phyloP scores from a whole-genome alignment of 1,140 invertebrate genomes.

The Neodiprion pinetum region DNA sequence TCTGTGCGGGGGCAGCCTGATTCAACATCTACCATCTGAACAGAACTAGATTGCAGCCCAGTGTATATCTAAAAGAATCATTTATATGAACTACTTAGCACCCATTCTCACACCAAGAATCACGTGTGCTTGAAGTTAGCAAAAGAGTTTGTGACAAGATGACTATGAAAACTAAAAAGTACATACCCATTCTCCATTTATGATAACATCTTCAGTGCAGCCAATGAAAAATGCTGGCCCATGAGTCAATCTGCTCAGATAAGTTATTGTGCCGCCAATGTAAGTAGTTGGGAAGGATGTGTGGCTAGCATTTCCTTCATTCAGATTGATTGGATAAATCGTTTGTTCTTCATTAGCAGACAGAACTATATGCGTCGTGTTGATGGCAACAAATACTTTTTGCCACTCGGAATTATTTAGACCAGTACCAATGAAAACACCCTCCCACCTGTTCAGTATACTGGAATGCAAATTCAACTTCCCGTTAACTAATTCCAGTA shows the following conservation, averaged over 20 bases:
- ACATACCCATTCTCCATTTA: conserved; percentile 81
- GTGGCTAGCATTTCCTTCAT: conserved; percentile 75
- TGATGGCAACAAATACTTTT: conserved; percentile 85
- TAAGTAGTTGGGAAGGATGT: conserved; percentile 84
- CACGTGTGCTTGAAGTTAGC: background rate
- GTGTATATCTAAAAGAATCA: conserved; percentile 34
- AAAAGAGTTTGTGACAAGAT: background rate
- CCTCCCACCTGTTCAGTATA: conserved; percentile 87
- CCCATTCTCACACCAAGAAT: background rate
- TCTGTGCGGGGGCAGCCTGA: conserved; percentile 77
- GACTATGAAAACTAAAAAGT: conserved; percentile 18
- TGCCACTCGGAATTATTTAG: conserved; percentile 89
- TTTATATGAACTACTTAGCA: background rate
- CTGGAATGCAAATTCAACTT: conserved; percentile 86
- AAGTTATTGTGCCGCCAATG: conserved; percentile 76
- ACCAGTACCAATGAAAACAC: conserved; percentile 82
- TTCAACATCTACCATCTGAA: conserved; percentile 65
- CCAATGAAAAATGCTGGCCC: conserved; percentile 83
- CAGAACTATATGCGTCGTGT: conserved; percentile 83
- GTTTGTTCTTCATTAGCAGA: conserved; percentile 89
- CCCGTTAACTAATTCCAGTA: conserved; percentile 81
- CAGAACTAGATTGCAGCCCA: conserved; percentile 41
- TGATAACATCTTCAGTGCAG: conserved; percentile 89
- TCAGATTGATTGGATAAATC: conserved; percentile 82
- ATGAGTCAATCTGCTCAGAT: conserved; percentile 71